Conservation (phyloP, 2,888 invertebrate genomes). For the Coleophora deauratella region DNA sequence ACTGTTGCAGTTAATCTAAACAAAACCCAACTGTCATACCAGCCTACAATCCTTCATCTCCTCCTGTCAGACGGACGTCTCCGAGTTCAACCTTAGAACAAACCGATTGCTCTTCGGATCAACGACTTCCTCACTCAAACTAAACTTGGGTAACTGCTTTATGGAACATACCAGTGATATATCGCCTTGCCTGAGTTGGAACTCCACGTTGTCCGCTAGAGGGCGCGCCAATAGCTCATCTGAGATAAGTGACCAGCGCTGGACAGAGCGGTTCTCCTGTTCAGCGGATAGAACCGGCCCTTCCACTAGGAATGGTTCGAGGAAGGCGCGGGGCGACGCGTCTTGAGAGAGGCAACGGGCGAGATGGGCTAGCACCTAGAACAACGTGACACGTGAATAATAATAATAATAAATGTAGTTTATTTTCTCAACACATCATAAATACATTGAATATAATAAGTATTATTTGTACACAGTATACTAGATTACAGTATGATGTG, state of each 20-base stretch:
- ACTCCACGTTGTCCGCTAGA: conserved; percentile 86
- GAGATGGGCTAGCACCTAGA: conserved; percentile 85
- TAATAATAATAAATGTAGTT: no score
- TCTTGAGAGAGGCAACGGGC: conserved; percentile 95
- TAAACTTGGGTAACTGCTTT: conserved; percentile 92
- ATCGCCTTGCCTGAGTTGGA: conserved; percentile 94
- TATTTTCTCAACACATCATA: no score
- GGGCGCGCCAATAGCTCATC: conserved; percentile 92
- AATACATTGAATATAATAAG: no score
- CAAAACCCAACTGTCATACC: conserved; percentile 53
- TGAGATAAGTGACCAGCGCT: conserved; percentile 97
- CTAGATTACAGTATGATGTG: no score
- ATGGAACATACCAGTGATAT: conserved; percentile 92
- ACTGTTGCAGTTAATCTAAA: no score
- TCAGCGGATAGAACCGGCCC: conserved; percentile 90
- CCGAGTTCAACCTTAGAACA: conserved; percentile 93
- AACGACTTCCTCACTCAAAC: conserved; percentile 95
- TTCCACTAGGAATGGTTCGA: conserved; percentile 93
- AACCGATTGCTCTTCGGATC: conserved; percentile 97
- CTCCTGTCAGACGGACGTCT: conserved; percentile 93
- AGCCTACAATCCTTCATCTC: conserved; percentile 46
- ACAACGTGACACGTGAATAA: no score
- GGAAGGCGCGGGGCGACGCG: conserved; percentile 93
- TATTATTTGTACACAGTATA: no score
- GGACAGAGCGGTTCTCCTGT: conserved; percentile 85